Percentiles rank a stretch among this genome's conserved stretches.
Conservation (phyloP, 2,888 invertebrate species). For the Plagiodera versicolora region DNA sequence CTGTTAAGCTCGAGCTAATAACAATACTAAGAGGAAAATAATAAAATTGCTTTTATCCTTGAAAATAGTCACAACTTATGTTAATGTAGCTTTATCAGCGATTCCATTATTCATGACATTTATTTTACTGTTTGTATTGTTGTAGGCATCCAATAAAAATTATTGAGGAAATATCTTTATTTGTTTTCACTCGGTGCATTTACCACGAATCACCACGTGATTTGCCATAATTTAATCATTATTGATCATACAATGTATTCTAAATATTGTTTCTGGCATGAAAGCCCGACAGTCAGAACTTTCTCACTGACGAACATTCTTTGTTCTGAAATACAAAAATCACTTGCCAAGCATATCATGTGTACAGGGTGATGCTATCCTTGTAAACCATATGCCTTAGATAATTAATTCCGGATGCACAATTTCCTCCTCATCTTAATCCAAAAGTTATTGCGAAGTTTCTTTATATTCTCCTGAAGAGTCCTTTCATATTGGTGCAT, state of each 20-base stretch:
- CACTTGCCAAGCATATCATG: too few species aligned
- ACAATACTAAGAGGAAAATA: slow-evolving; percentile 47
- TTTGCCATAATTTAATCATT: background rate
- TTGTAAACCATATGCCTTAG: too few species aligned
- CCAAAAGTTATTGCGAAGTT: too few species aligned
- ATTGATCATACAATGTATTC: background rate
- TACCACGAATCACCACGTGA: background rate
- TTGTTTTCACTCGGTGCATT: background rate
- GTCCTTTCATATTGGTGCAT: too few species aligned
- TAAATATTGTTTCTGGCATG: too few species aligned
- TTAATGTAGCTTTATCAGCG: slow-evolving; percentile 26
- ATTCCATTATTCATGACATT: slow-evolving; percentile 29
- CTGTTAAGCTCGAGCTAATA: slow-evolving; percentile 41
- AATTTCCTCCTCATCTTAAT: too few species aligned
- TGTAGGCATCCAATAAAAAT: slow-evolving; percentile 10
- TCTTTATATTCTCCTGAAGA: too few species aligned
- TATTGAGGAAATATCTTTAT: slow-evolving; percentile 2
- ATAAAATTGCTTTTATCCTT: slow-evolving; percentile 20
- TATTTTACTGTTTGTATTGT: slow-evolving; percentile 30
- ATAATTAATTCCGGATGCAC: too few species aligned
- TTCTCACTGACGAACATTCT: too few species aligned
- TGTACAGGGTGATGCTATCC: too few species aligned
- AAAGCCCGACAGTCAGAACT: too few species aligned
- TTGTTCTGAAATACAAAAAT: too few species aligned
- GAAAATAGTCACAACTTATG: slow-evolving; percentile 28